Base-by-base conservation (phyloP, 2,888 invertebrate species). In the Ormyrus rosae region DNA sequence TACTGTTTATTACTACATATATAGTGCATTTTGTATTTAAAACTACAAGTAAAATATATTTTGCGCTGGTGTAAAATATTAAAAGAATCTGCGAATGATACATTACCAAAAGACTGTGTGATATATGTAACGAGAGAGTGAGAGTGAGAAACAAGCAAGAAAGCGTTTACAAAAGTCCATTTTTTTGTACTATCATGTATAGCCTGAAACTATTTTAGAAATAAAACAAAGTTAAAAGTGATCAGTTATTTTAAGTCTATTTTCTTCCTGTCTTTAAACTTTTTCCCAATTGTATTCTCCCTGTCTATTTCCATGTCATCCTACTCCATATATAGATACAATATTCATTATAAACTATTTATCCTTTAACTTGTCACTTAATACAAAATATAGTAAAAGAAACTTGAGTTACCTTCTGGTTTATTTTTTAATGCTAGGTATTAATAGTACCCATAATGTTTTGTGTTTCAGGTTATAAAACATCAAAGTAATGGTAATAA, bases 391-490 rank as follows among this genome's bases (percentile, higher is more conserved):
- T 58, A 63, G 9, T 45, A 77, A 70, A 67, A 46, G 74, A 78
- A 78, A 58, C 75, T 67, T 10, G 68, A 48, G 71, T 69, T 69
- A 77, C 48, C 61, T 78, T 51, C 74, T 81, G 71, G 65, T 67
- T 74, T 63, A n/a, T 63, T 64, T 11, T 11, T 64, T 13, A 56
- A 80, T 75, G 19, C 61, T 67, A 75, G 72, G 70, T 72, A 78
- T 78, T 81, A 81, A 81, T 81, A 19, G 84, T 86, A 83, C 84
- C 84, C 86, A 86, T 89, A 86, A 86, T 85, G 88, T 90, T 90
- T 90, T 90, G 89, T 90, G 90, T 90, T 90, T 89, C 90, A 90
- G 90, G 89, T 90, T 86, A 83, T 86, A 86, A 87, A 88, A 86
- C 89, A 86, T 86, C 90, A 88, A 88, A 86, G 87, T 89, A 86